Evolutionary conservation across 2,888 invertebrate genomes (phyloP).

Genomic region (Phortica okadai): DNA sequence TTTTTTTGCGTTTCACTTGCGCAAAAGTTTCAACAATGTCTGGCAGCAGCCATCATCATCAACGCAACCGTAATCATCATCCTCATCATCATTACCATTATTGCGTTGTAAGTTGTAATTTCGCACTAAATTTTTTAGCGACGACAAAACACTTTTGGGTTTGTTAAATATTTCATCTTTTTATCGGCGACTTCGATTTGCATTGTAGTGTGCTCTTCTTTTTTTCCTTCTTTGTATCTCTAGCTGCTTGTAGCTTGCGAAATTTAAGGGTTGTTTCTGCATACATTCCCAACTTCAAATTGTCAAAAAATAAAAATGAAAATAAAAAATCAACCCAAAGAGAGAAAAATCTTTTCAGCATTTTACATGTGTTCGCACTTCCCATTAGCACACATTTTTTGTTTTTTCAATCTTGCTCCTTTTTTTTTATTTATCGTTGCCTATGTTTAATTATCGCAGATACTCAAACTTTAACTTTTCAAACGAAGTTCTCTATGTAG

Average conservation of each 20-base stretch:
- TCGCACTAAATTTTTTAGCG: too few relatives aligned
- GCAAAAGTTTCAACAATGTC: too few relatives aligned
- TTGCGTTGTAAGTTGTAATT: too few relatives aligned
- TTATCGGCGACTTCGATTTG: too few relatives aligned
- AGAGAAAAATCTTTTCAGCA: constrained; percentile 35
- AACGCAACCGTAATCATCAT: background rate
- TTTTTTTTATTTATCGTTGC: background rate
- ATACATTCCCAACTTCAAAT: too few relatives aligned
- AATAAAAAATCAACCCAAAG: background rate
- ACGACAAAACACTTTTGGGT: too few relatives aligned
- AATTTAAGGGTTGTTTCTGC: background rate
- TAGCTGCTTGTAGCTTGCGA: too few relatives aligned
- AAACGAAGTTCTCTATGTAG: background rate
- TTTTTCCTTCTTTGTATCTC: constrained; percentile 36
- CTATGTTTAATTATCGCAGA: background rate
- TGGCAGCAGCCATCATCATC: constrained; percentile 20
- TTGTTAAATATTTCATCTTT: too few relatives aligned
- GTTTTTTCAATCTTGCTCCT: background rate
- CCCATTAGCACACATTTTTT: constrained; percentile 51
- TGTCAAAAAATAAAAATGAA: too few relatives aligned
- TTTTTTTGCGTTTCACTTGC: constrained; percentile 28
- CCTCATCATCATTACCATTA: constrained; percentile 11
- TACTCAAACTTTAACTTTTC: constrained; percentile 22
- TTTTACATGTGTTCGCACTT: constrained; percentile 43
- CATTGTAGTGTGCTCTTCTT: too few relatives aligned